phyloP scores from a whole-genome alignment of 1,140 invertebrate genomes.

The Centruroides sculpturatus region DNA sequence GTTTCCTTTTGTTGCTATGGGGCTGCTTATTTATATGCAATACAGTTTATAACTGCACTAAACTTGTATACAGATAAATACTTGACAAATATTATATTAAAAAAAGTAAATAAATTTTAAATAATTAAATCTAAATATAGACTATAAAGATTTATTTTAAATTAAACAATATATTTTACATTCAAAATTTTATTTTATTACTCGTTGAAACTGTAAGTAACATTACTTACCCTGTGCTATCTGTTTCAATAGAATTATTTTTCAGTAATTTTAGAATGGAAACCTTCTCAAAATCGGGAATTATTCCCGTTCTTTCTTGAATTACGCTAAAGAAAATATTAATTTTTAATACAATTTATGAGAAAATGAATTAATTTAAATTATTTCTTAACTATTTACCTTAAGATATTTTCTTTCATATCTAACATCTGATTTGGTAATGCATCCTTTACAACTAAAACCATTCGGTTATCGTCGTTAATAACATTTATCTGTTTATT shows the following conservation, averaged over 20 bases:
- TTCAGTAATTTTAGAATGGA: constrained; percentile 47
- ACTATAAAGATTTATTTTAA: too few relatives aligned
- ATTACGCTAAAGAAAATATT: constrained; percentile 31
- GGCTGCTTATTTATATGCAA: too few relatives aligned
- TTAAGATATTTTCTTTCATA: constrained; percentile 45
- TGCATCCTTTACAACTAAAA: constrained; percentile 56
- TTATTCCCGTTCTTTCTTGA: constrained; percentile 52
- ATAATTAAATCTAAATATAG: too few relatives aligned
- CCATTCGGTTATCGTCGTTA: constrained; percentile 49
- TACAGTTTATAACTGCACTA: too few relatives aligned
- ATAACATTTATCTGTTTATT: constrained; percentile 44
- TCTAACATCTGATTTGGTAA: constrained; percentile 51
- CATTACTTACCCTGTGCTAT: constrained; percentile 38
- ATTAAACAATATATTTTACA: too few relatives aligned
- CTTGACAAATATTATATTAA: too few relatives aligned
- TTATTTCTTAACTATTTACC: constrained; percentile 15
- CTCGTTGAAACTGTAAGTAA: background rate
- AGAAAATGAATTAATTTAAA: too few relatives aligned
- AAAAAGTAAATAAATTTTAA: too few relatives aligned
- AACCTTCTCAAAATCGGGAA: constrained; percentile 62
- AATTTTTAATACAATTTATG: too few relatives aligned
- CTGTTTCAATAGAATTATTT: constrained; percentile 44
- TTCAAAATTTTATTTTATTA: too few relatives aligned
- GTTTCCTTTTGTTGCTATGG: too few relatives aligned
- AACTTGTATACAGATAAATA: too few relatives aligned